These are phyloP conservation scores for Cephalotes varians DNA, from an alignment of 2,888 invertebrate genomes.

Conservation along the genomic window DNA sequence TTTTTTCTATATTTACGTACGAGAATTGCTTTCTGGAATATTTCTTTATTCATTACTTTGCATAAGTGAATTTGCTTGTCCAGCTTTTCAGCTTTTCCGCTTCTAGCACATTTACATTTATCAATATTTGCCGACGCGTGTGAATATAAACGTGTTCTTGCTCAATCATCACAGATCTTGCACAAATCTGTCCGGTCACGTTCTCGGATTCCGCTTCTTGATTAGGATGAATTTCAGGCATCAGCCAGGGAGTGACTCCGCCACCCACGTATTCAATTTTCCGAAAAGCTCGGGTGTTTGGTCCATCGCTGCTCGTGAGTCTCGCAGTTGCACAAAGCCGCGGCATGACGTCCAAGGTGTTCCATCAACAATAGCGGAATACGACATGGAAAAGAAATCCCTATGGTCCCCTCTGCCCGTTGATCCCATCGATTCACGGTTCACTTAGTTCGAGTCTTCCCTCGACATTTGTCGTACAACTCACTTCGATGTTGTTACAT, in stretches of 20 bases:
- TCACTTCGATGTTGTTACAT: conserved; percentile 83
- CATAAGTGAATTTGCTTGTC: neutral
- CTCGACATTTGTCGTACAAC: conserved; percentile 85
- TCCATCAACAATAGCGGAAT: conserved; percentile 70
- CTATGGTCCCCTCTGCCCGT: conserved; percentile 62
- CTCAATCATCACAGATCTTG: conserved; percentile 42
- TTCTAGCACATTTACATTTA: neutral
- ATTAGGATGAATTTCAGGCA: conserved; percentile 68
- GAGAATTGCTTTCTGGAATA: neutral
- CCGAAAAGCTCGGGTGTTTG: conserved; percentile 73
- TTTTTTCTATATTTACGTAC: neutral
- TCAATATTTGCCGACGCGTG: neutral
- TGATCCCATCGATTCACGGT: conserved; percentile 83
- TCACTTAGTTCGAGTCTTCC: conserved; percentile 85
- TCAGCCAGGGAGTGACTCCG: conserved; percentile 67
- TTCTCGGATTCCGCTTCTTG: conserved; percentile 44
- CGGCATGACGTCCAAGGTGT: conserved; percentile 85
- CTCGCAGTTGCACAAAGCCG: conserved; percentile 82
- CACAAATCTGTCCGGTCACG: conserved; percentile 29
- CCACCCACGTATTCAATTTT: conserved; percentile 82
- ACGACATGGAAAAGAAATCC: conserved; percentile 74
- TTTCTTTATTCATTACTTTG: neutral
- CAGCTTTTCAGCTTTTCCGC: neutral
- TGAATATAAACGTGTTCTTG: neutral
- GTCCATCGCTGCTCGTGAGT: conserved; percentile 70